Evolutionary conservation across 2,888 invertebrate species (phyloP), one percentile per base, ranked within the genome.

Genomic region (Sepiola atlantica): DNA sequence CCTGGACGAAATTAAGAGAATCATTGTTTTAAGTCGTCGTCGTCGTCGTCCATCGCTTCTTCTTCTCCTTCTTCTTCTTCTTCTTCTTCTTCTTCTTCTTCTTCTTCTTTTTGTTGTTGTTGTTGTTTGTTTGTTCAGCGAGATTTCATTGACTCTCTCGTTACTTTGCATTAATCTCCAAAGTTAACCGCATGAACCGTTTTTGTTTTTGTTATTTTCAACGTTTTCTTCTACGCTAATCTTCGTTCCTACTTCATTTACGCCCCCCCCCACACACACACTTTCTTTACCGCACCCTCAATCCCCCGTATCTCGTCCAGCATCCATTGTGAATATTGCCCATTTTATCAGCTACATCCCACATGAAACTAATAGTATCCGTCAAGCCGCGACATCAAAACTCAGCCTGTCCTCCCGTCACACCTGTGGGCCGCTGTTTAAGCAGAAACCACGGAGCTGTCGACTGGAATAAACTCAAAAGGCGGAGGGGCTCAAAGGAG

Each of bases 301-400:
- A n/a, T 14, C 24, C n/a, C 18, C n/a, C n/a, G 14, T 77, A n/a
- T 77, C n/a, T 21, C 77, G n/a, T 77, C 14, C n/a, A n/a, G n/a
- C 20, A 21, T 57, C 57, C 24, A 77, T 77, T 77, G 77, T 77
- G 77, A n/a, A n/a, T 77, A 77, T 77, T n/a, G 28, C 28, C 16
- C n/a, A 14, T 3, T n/a, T n/a, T 77, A n/a, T 77, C 77, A n/a
- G 77, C 77, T n/a, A 77, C 16, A 77, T 77, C 77, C 45, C n/a
- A 77, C n/a, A 77, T 77, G 77, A 77, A 77, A n/a, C n/a, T 77
- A 77, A 77, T 77, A 77, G 77, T n/a, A 32, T 77, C n/a, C 77
- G 77, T 77, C 77, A 77, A n/a, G n/a, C n/a, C 10, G 45, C 45
- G 77, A 32, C 77, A 77, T 77, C 32, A 77, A 45, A 77, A n/a